phyloP scores from a whole-genome alignment of 2,113 vertebrate species.

The Leptosomus discolor region DNA sequence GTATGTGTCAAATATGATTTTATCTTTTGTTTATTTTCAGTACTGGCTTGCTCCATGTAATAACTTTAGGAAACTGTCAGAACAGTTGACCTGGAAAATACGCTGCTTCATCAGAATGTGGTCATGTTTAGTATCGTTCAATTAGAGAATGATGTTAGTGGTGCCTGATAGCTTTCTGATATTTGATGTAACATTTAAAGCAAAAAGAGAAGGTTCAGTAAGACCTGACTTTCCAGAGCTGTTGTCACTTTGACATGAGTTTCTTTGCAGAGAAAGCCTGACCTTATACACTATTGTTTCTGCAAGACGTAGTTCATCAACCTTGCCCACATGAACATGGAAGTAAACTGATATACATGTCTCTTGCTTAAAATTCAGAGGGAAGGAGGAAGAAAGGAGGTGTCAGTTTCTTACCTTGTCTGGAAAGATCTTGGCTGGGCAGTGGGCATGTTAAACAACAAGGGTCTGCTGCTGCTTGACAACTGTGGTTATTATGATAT shows the following conservation, averaged over 20 bases:
- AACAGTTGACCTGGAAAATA: background rate
- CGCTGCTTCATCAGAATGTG: background rate
- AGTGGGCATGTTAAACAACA: background rate
- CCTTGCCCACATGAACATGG: background rate
- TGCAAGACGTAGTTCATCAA: background rate
- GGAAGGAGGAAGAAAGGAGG: background rate
- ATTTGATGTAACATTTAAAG: background rate
- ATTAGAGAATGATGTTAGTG: background rate
- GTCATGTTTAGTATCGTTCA: background rate
- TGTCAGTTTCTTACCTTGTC: background rate
- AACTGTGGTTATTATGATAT: background rate
- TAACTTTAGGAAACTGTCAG: background rate
- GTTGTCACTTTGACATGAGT: background rate
- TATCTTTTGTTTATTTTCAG: background rate
- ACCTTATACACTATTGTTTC: background rate
- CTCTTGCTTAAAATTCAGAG: background rate
- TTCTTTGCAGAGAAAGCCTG: background rate
- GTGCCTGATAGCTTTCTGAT: background rate
- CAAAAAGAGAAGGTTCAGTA: background rate
- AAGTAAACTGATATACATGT: background rate
- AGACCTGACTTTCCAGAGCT: background rate
- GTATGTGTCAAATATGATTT: background rate
- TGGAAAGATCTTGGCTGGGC: background rate
- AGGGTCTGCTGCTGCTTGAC: background rate
- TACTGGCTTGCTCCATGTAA: background rate